Evolutionary conservation across 2,888 invertebrate genomes (phyloP).

Genomic region (Strigamia maritima): DNA sequence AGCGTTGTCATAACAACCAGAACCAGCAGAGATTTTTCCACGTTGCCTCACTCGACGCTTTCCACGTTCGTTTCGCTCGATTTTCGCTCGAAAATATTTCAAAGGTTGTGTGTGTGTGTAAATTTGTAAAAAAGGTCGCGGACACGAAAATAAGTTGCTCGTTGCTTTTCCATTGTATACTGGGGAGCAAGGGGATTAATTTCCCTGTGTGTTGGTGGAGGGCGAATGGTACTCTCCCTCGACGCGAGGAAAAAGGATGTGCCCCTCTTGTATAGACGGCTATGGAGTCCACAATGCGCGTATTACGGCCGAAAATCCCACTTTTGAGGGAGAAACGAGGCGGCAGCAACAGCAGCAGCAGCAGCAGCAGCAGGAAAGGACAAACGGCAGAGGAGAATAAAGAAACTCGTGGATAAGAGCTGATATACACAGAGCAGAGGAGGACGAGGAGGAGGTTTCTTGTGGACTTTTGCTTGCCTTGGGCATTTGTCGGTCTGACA

Average conservation of each 20-base stretch:
- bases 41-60: background rate
- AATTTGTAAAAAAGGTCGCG: constrained; percentile 13
- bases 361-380: constrained; percentile 28
- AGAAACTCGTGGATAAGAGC: constrained; percentile 31
- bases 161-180: constrained; percentile 20
- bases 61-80: constrained; percentile 1
- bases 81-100: background rate
- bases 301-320: constrained; percentile 32
- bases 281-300: constrained; percentile 29
- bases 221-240: constrained; percentile 32
- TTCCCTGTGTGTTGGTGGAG: constrained; percentile 31
- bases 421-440: constrained; percentile 12
- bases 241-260: background rate
- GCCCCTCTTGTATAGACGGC: constrained; percentile 34
- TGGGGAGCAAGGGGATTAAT: constrained; percentile 30
- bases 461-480: constrained; percentile 26
- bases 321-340: constrained; percentile 16
- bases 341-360: constrained; percentile 25
- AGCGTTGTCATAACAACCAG: constrained; percentile 22
- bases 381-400: constrained; percentile 12
- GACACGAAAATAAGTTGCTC: constrained; percentile 17
- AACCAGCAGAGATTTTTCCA: background rate
- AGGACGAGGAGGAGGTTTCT: constrained; percentile 19
- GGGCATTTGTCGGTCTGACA: constrained; percentile 32
- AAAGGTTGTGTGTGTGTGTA: background rate